These are phyloP conservation scores for Hyposoter didymator DNA, from an alignment of 2,888 invertebrate genomes.

Conservation along the genomic window DNA sequence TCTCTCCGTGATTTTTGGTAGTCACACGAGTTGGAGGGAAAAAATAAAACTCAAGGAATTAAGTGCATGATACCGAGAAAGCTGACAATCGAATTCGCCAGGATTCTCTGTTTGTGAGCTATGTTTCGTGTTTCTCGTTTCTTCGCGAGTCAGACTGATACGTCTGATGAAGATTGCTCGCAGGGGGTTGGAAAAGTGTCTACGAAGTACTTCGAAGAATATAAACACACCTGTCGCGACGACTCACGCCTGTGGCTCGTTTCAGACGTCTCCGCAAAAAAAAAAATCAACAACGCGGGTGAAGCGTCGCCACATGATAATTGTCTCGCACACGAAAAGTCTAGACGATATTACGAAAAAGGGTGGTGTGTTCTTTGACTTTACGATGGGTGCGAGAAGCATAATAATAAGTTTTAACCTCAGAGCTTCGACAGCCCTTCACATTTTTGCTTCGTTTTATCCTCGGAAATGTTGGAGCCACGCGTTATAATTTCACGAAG, in stretches of 20 bases:
- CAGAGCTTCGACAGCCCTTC: slow-evolving; percentile 23
- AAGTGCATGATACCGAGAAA: not conserved
- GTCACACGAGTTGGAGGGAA: not conserved
- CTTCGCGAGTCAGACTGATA: not conserved
- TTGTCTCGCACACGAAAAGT: slow-evolving; percentile 71
- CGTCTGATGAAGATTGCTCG: slow-evolving; percentile 23
- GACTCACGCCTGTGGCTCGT: slow-evolving; percentile 22
- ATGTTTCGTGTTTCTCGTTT: not conserved
- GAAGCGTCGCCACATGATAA: slow-evolving; percentile 67
- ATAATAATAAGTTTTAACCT: slow-evolving; percentile 65
- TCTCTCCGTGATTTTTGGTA: not conserved
- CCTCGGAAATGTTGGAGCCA: not conserved
- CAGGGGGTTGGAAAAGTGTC: not conserved
- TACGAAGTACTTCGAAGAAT: not conserved
- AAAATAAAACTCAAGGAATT: not conserved
- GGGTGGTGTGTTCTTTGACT: slow-evolving; percentile 16
- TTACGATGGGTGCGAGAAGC: slow-evolving; percentile 50
- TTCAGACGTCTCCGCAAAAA: slow-evolving; percentile 13
- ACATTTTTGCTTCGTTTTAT: not conserved
- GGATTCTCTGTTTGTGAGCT: not conserved
- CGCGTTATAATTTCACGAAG: not conserved
- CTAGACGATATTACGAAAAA: slow-evolving; percentile 68
- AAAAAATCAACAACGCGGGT: slow-evolving; percentile 43
- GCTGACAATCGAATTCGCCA: not conserved
- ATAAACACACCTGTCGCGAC: slow-evolving; percentile 36